Base-by-base conservation (phyloP, 2,888 invertebrate genomes). In the Pyrgus malvae region DNA sequence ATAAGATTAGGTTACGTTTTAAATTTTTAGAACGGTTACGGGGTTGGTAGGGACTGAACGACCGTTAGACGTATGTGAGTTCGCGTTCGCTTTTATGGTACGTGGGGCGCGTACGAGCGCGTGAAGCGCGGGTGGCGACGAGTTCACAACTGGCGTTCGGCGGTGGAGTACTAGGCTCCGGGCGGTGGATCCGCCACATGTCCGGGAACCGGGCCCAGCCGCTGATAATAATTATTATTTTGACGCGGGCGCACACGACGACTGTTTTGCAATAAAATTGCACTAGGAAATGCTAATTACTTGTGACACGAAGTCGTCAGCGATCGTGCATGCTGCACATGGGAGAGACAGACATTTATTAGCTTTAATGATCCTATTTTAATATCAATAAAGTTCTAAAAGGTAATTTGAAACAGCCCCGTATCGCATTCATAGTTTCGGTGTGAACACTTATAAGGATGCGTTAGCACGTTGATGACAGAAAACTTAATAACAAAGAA, bases 201-300 rank as follows among this genome's bases (percentile, higher is more conserved):
- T 82, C 79, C 78, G 68, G 59, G 65, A 72, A 73, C 74, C 71
- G 70, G 70, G 14, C 71, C 67, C 70, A 69, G 72, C 72, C 72
- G 74, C 74, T 74, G 69, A 50, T 56, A 11, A 33, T 49, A 49
- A 49, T 49, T 69, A 49, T 49, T 69, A 73, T 75, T 78, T 74
- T 73, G 78, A 78, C 76, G 78, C 74, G 49, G 33, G 41, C 49
- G 41, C 50, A 33, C 31, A 42, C 41, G 29, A 31, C 16, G 23
- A 23, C 12, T 23, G 41, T 50, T 50, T 50, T 31, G 50, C 50
- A 41, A 50, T 42, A 33, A 66, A 60, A 66, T 61, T 53, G 65
- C 69, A 64, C 65, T 61, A 58, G 58, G 59, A 59, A 50, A 60
- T 58, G 53, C 53, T 48, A 50, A 60, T 60, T 56, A 33, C 33